Evolutionary conservation across 2,797 vertebrate species (phyloP), one percentile per base, ranked within the genome.

Genomic region (Hapalemur alaotrensis): DNA sequence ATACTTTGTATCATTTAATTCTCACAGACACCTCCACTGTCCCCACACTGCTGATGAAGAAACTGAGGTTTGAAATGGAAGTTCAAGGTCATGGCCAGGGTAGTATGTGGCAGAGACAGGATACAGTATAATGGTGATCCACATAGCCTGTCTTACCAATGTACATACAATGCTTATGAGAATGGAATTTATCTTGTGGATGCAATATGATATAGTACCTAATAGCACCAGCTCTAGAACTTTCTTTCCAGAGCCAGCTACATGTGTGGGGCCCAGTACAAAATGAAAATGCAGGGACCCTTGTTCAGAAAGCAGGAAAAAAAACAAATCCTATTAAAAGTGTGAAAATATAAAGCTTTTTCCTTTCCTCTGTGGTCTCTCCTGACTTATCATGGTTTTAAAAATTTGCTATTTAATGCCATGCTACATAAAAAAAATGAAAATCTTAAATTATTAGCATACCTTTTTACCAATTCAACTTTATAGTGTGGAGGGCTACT

Each of bases 371-470:
- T 38, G 8, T 38, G 22, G 28, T 73, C n/a, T 82, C n/a, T 85
- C 50, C 84, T 59, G 57, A 89, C 25, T 83, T 91, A 59, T 20
- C 23, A 9, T 22, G 48, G 22, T 8, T 35, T 35, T 52, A 23
- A 78, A 52, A 48, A 69, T 72, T 65, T 94, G 50, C 61, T 57
- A 52, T 79, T 88, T 63, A 69, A 46, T 85, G 22, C 46, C 69
- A 93, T 67, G 86, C 43, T 83, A 52, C 7, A 7, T n/a, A 18
- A 89, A 79, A 81, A 81, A 90, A 91, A 91, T 83, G 81, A 38
- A 85, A 86, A 80, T 80, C 67, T 79, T 82, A 43, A 96, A 84
- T 89, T 81, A 78, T 85, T 38, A 82, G 38, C 22, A 75, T 23
- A 61, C 17, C 0, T 59, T 95, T 95, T 80, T 89, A 17, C 41